Evolutionary conservation across 2,888 invertebrate species (phyloP).

Genomic region (Drosophila suboccidentalis): DNA sequence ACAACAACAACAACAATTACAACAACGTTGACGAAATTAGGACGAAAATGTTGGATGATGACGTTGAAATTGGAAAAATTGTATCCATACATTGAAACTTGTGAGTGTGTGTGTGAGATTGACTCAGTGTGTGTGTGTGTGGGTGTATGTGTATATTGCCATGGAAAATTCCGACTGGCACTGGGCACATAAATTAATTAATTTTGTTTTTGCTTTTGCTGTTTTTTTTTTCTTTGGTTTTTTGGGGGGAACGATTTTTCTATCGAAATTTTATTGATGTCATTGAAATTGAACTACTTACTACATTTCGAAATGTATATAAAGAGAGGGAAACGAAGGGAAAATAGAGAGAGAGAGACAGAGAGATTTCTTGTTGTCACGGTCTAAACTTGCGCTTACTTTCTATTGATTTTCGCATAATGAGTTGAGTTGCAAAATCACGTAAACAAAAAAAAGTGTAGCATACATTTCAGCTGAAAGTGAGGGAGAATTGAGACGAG

Average conservation of each 20-base stretch:
- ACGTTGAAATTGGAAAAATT: conserved; percentile 81
- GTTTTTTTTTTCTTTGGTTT: conserved; percentile 30
- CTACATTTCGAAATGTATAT: conserved; percentile 16
- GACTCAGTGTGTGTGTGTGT: conserved; percentile 7
- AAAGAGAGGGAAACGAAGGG: background rate
- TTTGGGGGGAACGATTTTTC: conserved; percentile 28
- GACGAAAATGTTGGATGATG: conserved; percentile 69
- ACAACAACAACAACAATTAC: conserved; percentile 20
- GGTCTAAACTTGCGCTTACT: conserved; percentile 56
- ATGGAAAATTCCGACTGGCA: conserved; percentile 73
- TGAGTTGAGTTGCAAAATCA: conserved; percentile 34
- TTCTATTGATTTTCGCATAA: conserved; percentile 70
- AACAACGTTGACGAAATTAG: conserved; percentile 54
- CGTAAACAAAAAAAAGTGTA: conserved; percentile 41
- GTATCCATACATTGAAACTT: conserved; percentile 67
- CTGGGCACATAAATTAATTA: conserved; percentile 76
- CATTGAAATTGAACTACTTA: conserved; percentile 67
- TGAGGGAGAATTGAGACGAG: background rate
- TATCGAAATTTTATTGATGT: conserved; percentile 74
- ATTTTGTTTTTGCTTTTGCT: conserved; percentile 70
- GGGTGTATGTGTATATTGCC: conserved; percentile 61
- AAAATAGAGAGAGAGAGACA: background rate
- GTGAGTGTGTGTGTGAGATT: conserved; percentile 26
- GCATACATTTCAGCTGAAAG: conserved; percentile 54
- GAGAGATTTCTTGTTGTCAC: conserved; percentile 18